Evolutionary conservation across 37 sponge, comb jelly and placozoan genomes (phyloP).

Genomic region (Oscarella lobularis): DNA sequence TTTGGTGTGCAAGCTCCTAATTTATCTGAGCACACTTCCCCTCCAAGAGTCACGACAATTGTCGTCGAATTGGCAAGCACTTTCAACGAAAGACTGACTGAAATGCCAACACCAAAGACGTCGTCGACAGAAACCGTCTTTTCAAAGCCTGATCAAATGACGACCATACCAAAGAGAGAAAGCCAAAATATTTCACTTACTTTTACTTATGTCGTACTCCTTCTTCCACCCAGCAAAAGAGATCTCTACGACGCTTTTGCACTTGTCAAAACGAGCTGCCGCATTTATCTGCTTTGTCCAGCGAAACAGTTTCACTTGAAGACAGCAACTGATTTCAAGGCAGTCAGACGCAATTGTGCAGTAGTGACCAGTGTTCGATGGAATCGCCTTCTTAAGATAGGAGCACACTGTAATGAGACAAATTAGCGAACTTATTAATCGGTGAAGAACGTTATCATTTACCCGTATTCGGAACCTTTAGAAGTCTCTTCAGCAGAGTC

Average conservation of each 20-base stretch:
- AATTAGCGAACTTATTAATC: not conserved
- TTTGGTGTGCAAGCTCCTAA: not conserved
- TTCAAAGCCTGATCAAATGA: not conserved
- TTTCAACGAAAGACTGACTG: not conserved
- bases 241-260: no score
- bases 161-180: no score
- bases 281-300: not conserved
- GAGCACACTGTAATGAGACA: not conserved
- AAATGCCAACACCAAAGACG: not conserved
- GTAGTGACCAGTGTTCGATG: not conserved
- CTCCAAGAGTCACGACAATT: not conserved
- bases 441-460: not conserved
- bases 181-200: no score
- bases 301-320: not conserved
- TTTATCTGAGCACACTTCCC: not conserved
- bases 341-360: not conserved
- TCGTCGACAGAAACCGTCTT: not conserved
- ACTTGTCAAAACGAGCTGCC: not conserved
- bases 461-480: not conserved
- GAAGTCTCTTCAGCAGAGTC: not conserved
- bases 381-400: no score
- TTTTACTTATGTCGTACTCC: not conserved
- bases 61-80: not conserved
- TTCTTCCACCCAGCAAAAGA: not conserved
- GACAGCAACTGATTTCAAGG: not conserved